These are phyloP conservation scores for Melipona beecheii DNA, from an alignment of 2,888 invertebrate species.

Conservation along the genomic window DNA sequence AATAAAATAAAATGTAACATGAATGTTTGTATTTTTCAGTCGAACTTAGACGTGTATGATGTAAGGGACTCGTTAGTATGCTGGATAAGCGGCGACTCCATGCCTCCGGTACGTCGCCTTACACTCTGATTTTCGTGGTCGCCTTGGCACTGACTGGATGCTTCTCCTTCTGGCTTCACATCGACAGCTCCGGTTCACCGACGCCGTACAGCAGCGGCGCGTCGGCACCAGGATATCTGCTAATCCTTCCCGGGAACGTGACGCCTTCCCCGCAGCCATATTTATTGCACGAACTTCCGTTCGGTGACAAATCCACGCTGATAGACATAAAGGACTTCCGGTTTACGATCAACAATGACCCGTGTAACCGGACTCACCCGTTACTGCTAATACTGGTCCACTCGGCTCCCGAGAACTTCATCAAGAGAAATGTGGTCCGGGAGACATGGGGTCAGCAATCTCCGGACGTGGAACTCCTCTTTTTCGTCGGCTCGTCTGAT, in stretches of 20 bases:
- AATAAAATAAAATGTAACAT: background rate
- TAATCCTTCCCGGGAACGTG: conserved; percentile 72
- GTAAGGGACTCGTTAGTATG: conserved; percentile 76
- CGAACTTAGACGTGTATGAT: conserved; percentile 62
- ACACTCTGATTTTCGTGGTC: conserved; percentile 75
- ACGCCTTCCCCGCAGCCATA: conserved; percentile 71
- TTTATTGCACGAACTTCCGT: conserved; percentile 75
- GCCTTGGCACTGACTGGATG: conserved; percentile 76
- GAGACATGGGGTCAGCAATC: conserved; percentile 83
- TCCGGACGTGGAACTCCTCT: conserved; percentile 80
- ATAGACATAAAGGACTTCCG: conserved; percentile 86
- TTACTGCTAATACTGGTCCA: conserved; percentile 84
- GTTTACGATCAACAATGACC: conserved; percentile 87
- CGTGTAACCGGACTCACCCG: conserved; percentile 85
- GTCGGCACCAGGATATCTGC: conserved; percentile 69
- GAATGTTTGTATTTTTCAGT: conserved; percentile 39
- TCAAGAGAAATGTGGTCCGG: conserved; percentile 83
- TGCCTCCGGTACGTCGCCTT: conserved; percentile 78
- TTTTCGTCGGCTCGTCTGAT: conserved; percentile 83
- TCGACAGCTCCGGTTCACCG: conserved; percentile 67
- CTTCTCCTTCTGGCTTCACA: conserved; percentile 78
- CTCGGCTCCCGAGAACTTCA: conserved; percentile 84
- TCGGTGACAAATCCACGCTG: conserved; percentile 79
- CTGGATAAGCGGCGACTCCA: conserved; percentile 79
- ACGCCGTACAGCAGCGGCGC: conserved; percentile 61